Percentiles rank a stretch among this genome's conserved stretches.
Conservation (phyloP, 2,113 vertebrate genomes). For the Passer domesticus region DNA sequence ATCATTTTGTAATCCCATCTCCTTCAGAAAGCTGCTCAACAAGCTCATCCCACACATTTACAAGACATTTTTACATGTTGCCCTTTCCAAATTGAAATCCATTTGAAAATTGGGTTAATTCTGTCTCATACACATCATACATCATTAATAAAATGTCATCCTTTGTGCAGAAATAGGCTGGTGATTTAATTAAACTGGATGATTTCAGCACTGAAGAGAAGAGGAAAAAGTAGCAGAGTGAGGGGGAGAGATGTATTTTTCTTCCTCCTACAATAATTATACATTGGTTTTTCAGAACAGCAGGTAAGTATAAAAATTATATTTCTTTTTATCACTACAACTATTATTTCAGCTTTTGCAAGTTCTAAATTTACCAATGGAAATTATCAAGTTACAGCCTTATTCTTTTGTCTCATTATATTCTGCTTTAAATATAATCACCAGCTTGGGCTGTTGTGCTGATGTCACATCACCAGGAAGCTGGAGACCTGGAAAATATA, state of each 20-base stretch:
- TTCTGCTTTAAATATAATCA: constrained; percentile 65
- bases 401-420: constrained; percentile 52
- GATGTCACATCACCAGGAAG: constrained; percentile 66
- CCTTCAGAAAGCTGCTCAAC: background rate
- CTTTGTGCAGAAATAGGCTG: constrained; percentile 40
- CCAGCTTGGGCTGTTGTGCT: constrained; percentile 28
- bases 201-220: constrained; percentile 22
- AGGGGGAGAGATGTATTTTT: constrained; percentile 52
- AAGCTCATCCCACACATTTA: constrained; percentile 18
- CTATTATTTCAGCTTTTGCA: constrained; percentile 58
- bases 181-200: constrained; percentile 51
- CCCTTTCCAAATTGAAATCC: constrained; percentile 51
- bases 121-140: constrained; percentile 42
- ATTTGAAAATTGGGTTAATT: constrained; percentile 55
- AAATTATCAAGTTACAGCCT: constrained; percentile 56
- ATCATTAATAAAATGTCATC: constrained; percentile 59
- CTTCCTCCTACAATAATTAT: constrained; percentile 32
- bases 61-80: constrained; percentile 20
- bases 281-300: background rate
- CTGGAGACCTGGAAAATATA: background rate
- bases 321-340: constrained; percentile 55
- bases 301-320: constrained; percentile 30
- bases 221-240: background rate
- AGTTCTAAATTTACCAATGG: constrained; percentile 72
- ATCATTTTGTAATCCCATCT: constrained; percentile 5